Evolutionary conservation across 1,140 invertebrate genomes (phyloP).

Genomic region (Euwallacea similis): DNA sequence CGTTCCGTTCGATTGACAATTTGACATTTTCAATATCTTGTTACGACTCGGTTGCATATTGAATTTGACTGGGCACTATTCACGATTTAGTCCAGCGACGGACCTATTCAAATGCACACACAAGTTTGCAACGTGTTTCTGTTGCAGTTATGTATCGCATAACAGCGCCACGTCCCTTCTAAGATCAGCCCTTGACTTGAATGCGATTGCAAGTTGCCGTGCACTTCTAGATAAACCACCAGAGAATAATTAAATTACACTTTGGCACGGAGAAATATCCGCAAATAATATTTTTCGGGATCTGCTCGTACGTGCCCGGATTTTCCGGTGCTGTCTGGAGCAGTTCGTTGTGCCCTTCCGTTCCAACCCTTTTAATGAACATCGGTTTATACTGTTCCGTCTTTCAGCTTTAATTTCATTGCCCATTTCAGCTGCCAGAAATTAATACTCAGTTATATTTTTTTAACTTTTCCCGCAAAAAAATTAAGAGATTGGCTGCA

Average conservation of each 20-base stretch:
- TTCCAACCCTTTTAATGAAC: conserved; percentile 38
- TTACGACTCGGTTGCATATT: conserved; percentile 35
- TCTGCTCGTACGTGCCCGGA: conserved; percentile 29
- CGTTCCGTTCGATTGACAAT: conserved; percentile 28
- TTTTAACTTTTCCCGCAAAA: conserved; percentile 20
- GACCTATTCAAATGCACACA: conserved; percentile 24
- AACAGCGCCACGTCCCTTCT: conserved; percentile 11
- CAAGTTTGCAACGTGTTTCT: conserved; percentile 28
- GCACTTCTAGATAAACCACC: neutral
- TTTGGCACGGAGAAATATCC: conserved; percentile 6
- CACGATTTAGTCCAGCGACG: conserved; percentile 21
- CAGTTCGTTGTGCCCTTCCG: conserved; percentile 33
- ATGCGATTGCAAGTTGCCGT: neutral
- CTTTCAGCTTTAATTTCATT: conserved; percentile 45
- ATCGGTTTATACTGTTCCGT: conserved; percentile 42
- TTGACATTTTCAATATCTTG: conserved; percentile 37
- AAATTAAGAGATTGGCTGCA: conserved; percentile 33
- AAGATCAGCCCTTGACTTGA: neutral
- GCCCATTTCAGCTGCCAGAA: conserved; percentile 38
- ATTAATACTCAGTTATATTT: conserved; percentile 41
- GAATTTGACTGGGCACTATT: conserved; percentile 30
- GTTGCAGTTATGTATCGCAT: neutral
- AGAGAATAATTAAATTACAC: conserved; percentile 18
- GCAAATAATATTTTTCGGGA: conserved; percentile 22
- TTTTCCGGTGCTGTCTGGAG: conserved; percentile 36